Conservation (phyloP, 2,888 invertebrate species). For the Cetonia aurata region DNA sequence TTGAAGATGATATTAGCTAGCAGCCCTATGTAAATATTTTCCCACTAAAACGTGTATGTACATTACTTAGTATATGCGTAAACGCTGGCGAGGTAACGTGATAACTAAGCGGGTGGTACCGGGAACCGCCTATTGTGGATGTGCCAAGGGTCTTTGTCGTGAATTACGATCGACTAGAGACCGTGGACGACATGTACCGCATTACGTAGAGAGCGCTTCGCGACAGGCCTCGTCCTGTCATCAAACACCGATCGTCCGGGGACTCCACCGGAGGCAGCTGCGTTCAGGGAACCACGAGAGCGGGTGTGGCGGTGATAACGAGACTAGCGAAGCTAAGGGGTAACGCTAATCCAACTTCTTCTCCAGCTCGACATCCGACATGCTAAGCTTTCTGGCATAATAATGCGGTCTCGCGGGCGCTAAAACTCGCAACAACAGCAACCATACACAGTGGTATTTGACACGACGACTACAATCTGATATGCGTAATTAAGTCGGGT, state of each 20-base stretch:
- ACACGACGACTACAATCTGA: too few species aligned
- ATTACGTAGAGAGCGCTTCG: slow-evolving; percentile 10
- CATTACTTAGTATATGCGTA: background rate
- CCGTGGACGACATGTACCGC: slow-evolving; percentile 23
- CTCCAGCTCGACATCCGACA: slow-evolving; percentile 9
- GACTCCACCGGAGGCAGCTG: slow-evolving; percentile 4
- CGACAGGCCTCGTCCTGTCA: slow-evolving; percentile 19
- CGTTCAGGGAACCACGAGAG: too few species aligned
- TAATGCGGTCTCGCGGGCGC: background rate
- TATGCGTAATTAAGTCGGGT: too few species aligned
- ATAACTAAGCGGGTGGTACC: slow-evolving; percentile 4
- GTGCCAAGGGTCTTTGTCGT: background rate
- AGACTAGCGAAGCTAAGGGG: too few species aligned
- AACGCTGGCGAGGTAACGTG: too few species aligned
- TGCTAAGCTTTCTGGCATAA: slow-evolving; percentile 9
- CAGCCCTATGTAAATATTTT: background rate
- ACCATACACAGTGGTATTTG: background rate
- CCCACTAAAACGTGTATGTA: background rate
- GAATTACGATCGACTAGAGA: slow-evolving; percentile 16
- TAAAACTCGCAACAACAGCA: slow-evolving; percentile 3
- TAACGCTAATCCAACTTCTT: slow-evolving; percentile 17
- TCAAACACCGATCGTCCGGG: slow-evolving; percentile 21
- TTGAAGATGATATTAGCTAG: too few species aligned
- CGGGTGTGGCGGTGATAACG: too few species aligned
- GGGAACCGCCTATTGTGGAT: background rate